phyloP scores from a whole-genome alignment of 2,113 vertebrate genomes.

The Sinocyclocheilus maitianheensis region DNA sequence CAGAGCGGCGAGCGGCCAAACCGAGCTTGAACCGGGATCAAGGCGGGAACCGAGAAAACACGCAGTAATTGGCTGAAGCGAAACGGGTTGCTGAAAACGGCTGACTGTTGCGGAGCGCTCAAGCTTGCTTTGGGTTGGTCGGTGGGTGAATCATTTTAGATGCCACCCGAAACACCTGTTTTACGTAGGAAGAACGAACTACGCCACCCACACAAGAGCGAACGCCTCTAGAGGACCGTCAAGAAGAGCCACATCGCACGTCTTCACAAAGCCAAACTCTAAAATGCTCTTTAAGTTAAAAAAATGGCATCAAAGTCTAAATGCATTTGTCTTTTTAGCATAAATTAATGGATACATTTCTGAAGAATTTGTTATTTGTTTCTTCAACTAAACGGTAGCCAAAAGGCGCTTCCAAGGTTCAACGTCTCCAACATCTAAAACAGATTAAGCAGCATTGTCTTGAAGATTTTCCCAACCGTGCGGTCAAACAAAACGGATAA shows the following conservation, averaged over 20 bases:
- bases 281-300: neutral
- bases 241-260: neutral
- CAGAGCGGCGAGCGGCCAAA: constrained; percentile 53
- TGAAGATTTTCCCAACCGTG: constrained; percentile 16
- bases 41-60: constrained; percentile 48
- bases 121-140: neutral
- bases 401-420: constrained; percentile 10
- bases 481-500: neutral
- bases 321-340: constrained; percentile 32
- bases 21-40: constrained; percentile 57
- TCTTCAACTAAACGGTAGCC: neutral
- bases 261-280: neutral
- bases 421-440: neutral
- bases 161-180: constrained; percentile 45
- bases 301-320: neutral
- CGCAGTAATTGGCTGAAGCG: constrained; percentile 61
- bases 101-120: constrained; percentile 8
- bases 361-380: constrained; percentile 18
- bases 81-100: constrained; percentile 63
- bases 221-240: neutral
- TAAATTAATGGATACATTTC: constrained; percentile 18
- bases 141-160: neutral
- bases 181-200: neutral
- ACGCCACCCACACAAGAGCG: neutral
- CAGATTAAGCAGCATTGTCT: constrained; percentile 1